Base-by-base conservation (phyloP, 2,797 vertebrate genomes). In the Chelidonichthys spinosus region DNA sequence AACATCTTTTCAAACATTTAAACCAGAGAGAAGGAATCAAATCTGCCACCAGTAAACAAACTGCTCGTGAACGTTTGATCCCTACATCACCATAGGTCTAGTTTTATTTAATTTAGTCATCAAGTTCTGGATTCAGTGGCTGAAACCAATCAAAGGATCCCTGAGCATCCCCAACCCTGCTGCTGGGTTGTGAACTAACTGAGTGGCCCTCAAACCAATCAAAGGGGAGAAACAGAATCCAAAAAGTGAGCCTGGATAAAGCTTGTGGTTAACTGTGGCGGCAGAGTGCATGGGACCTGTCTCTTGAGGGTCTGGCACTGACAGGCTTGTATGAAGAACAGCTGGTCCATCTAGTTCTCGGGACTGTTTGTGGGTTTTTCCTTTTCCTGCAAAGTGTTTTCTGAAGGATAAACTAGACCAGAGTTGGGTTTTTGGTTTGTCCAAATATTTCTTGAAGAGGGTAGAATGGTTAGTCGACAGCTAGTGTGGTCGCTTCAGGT, bases 401-500 rank as follows among this genome's bases (percentile, higher is more conserved):
- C 63, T 36, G 1, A 61, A 46, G 59, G 62, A 70, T 5, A n/a
- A 69, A 61, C 35, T 66, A 62, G 50, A 76, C 74, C 76, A 80
- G 66, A 62, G 68, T 78, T 64, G 82, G 76, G 75, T 84, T 85
- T 25, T 83, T 63, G 61, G 25, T 68, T 78, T 37, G 11, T 74
- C 43, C 54, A 74, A 50, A 73, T 60, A 54, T 62, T 67, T 81
- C 18, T 66, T 73, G 44, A 81, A 71, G 49, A 72, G 69, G 70
- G 71, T 65, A 25, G 53, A 77, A 74, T 69, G 86, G 77, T 69
- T 55, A 50, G 65, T 65, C 56, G 15, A 67, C 1, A 44, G 47
- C 49, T 63, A 64, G 52, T 73, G 74, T 61, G 77, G 79, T 76
- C 1, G 6, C 42, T 72, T 62, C 46, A 69, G 63, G 52, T 37